Percentiles rank a stretch among this genome's conserved stretches.
These are phyloP conservation scores for Alcis repandata DNA, from an alignment of 2,888 invertebrate genomes.

Conservation along the genomic window DNA sequence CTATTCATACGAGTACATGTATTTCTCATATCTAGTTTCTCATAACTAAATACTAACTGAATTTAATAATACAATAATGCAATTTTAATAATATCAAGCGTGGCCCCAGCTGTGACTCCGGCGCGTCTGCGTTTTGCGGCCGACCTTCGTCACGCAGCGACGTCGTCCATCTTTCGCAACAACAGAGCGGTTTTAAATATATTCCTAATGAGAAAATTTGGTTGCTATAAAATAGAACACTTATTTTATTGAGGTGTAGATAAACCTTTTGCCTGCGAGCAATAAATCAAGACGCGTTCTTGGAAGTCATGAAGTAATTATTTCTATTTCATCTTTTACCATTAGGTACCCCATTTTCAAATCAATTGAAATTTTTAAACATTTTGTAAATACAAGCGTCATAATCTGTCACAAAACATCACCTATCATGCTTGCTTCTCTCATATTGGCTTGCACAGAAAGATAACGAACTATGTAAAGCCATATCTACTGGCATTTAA, in stretches of 20 bases:
- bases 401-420: too few relatives aligned
- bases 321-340: too few relatives aligned
- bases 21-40: neutral
- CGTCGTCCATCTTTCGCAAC: conserved; percentile 44
- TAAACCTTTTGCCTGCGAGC: too few relatives aligned
- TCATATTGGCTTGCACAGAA: neutral
- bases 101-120: conserved; percentile 54
- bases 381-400: too few relatives aligned
- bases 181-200: conserved; percentile 42
- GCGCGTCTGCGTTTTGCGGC: conserved; percentile 58
- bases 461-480: neutral
- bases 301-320: too few relatives aligned
- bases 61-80: conserved; percentile 52
- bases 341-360: too few relatives aligned
- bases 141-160: conserved; percentile 62
- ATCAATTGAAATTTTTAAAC: too few relatives aligned
- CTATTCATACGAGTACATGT: too few relatives aligned
- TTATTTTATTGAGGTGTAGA: neutral
- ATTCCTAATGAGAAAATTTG: conserved; percentile 1
- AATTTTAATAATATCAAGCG: conserved; percentile 61
- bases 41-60: conserved; percentile 30
- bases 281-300: too few relatives aligned
- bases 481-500: neutral
- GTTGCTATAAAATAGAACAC: neutral
- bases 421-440: neutral